Evolutionary conservation across 1,140 invertebrate genomes (phyloP), one percentile per base, ranked within the genome.

Genomic region (Aphaenogaster floridana): DNA sequence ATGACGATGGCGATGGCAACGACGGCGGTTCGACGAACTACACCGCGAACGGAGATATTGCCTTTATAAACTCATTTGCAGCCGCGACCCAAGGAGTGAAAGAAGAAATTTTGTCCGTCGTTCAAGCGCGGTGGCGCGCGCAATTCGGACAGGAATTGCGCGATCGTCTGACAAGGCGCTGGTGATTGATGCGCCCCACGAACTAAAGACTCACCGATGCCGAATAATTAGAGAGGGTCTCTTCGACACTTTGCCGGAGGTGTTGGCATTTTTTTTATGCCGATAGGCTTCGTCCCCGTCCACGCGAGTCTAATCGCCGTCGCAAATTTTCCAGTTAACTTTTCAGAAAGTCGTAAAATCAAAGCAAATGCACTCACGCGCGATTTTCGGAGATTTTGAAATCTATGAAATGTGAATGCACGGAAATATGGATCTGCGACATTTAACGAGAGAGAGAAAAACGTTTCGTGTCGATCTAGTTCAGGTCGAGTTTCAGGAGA

Each of bases 1-100:
- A 21, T 66, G 76, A 39, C 66, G 77, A 85, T 87, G 85, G 54
- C 59, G 81, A 87, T 17, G 72, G 61, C 86, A 61, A 71, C 52
- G 74, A 72, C 63, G 88, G 88, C 69, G 90, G 87, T 88, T 92
- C 91, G 87, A 88, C 89, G 88, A 91, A 91, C 90, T 89, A 88
- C 78, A 89, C 91, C 89, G 87, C 91, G 87, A 88, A 89, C 91
- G 91, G 86, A 93, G 94, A 94, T 94, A 94, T 94, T 93, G 94
- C 94, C 91, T 95, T 95, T 95, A 95, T 95, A 95, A 95, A 95
- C 94, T 95, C 95, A 95, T 95, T 95, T 95, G 93, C 94, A 95
- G 94, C 93, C 92, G 87, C 92, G 93, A 87, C 92, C 91, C 71
- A 69, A 39, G 45, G 13, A 74, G 15, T 28, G 71, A 48, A 17